Percentiles rank a stretch among this genome's conserved stretches.
Conservation (phyloP, 1,140 invertebrate species). For the Coptotermes formosanus region DNA sequence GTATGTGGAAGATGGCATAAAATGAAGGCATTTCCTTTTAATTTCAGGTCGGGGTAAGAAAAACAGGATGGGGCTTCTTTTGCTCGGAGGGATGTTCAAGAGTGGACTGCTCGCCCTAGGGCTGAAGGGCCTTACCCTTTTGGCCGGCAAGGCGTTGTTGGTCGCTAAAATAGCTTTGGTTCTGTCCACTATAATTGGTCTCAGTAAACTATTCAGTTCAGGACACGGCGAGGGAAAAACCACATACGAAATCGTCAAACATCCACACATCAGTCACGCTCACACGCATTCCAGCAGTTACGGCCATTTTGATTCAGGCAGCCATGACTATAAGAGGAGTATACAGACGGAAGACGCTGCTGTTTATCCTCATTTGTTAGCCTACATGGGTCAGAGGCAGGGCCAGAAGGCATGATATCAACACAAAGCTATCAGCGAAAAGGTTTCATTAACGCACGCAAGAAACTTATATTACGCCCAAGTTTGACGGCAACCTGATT, state of each 20-base stretch:
- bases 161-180: slow-evolving; percentile 73
- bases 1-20: no score
- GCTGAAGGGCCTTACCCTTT: slow-evolving; percentile 69
- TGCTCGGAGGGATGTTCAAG: slow-evolving; percentile 64
- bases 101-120: slow-evolving; percentile 68
- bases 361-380: slow-evolving; percentile 27
- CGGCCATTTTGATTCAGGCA: slow-evolving; percentile 22
- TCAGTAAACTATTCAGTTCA: slow-evolving; percentile 68
- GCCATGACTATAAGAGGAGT: background rate
- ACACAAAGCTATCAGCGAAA: background rate
- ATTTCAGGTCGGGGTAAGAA: slow-evolving; percentile 23
- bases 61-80: slow-evolving; percentile 57
- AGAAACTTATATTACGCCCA: no score
- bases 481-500: no score
- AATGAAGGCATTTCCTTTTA: background rate
- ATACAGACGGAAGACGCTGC: slow-evolving; percentile 19
- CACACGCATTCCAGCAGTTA: slow-evolving; percentile 67
- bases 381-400: slow-evolving; percentile 31
- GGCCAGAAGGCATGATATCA: background rate
- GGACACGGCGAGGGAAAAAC: slow-evolving; percentile 68
- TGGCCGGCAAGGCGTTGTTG: slow-evolving; percentile 70
- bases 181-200: slow-evolving; percentile 68
- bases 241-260: slow-evolving; percentile 80
- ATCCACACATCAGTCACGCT: slow-evolving; percentile 73
- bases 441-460: no score